Percentiles rank a stretch among this genome's conserved stretches.
phyloP scores from a whole-genome alignment of 2,797 vertebrate genomes.

The Gorsachius magnificus region DNA sequence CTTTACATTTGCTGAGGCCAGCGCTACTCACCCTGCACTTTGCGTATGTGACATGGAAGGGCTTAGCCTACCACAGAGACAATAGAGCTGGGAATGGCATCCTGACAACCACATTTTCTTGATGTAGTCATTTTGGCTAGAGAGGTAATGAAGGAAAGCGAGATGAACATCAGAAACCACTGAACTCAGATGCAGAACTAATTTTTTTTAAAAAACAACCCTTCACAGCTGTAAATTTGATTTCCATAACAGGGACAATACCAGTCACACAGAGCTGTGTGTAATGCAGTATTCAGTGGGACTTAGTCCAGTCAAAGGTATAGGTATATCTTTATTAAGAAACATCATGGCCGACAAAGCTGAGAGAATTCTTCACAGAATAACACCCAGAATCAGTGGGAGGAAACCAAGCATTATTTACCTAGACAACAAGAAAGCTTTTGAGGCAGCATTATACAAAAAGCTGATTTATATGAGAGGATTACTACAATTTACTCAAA shows the following conservation, averaged over 20 bases:
- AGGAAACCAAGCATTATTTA: neutral
- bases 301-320: neutral
- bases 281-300: neutral
- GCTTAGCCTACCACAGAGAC: neutral
- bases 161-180: neutral
- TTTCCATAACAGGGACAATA: neutral
- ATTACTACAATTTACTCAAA: neutral
- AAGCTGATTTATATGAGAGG: neutral
- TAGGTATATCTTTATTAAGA: neutral
- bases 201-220: neutral
- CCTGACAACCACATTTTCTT: neutral
- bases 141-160: neutral
- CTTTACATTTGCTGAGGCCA: neutral
- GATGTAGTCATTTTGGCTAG: neutral
- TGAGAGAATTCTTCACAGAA: neutral
- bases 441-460: neutral
- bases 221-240: neutral
- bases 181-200: neutral
- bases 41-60: neutral
- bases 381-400: neutral
- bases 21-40: neutral
- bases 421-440: neutral
- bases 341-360: neutral
- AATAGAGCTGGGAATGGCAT: neutral
- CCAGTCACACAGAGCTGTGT: neutral